These are phyloP conservation scores for Acromyrmex charruanus DNA, from an alignment of 1,140 invertebrate genomes.

Conservation along the genomic window DNA sequence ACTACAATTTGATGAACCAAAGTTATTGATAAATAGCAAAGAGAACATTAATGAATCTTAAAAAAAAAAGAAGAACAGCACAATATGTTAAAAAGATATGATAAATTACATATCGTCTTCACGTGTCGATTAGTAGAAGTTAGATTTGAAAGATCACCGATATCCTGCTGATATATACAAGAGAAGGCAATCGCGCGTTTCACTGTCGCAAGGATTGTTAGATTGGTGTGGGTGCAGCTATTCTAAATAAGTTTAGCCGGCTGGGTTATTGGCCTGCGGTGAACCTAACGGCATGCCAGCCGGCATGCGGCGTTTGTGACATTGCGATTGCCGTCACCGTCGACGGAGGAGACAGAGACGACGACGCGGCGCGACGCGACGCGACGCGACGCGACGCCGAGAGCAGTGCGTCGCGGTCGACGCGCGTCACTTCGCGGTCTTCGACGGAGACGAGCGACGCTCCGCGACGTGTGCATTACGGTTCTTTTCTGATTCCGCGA, in stretches of 20 bases:
- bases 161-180: not conserved
- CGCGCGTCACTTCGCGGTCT: conserved; percentile 72
- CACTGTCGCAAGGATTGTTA: conserved; percentile 30
- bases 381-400: not conserved
- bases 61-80: not conserved
- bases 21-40: not conserved
- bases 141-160: not conserved
- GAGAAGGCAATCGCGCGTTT: conserved; percentile 22
- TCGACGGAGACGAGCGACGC: conserved; percentile 48
- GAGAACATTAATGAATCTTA: not conserved
- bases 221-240: conserved; percentile 75
- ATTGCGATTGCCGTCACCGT: conserved; percentile 75
- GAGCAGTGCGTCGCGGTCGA: conserved; percentile 66
- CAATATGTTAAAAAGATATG: not conserved
- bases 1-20: not conserved
- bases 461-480: conserved; percentile 47
- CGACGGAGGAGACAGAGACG: not conserved
- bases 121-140: not conserved
- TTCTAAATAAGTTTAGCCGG: conserved; percentile 83
- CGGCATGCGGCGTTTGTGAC: conserved; percentile 80
- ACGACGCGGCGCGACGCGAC: not conserved
- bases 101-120: not conserved
- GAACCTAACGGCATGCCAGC: conserved; percentile 82
- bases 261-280: conserved; percentile 83
- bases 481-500: conserved; percentile 56